Percentiles rank a stretch among this genome's conserved stretches.
These are phyloP conservation scores for Mus pahari DNA, from an alignment of 2,113 vertebrate genomes.

Conservation along the genomic window DNA sequence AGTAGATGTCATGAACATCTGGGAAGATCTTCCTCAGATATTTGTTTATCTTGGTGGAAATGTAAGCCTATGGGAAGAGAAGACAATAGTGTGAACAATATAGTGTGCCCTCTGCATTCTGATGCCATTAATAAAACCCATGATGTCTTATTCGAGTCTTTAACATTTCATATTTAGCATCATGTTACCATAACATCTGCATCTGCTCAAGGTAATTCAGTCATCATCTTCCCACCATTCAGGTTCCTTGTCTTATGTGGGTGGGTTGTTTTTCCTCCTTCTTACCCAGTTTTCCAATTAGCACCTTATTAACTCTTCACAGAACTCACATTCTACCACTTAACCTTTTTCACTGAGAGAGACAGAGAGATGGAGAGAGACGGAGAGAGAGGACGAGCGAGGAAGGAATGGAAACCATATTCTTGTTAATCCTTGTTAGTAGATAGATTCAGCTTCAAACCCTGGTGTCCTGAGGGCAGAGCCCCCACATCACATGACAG, in stretches of 20 bases:
- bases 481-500: fast-evolving
- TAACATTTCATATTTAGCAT: background rate
- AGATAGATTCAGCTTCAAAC: background rate
- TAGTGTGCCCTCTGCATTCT: background rate
- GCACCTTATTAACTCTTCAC: slow-evolving; percentile 56
- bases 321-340: slow-evolving; percentile 38
- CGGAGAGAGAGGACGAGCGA: no score
- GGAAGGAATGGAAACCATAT: background rate
- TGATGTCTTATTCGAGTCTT: background rate
- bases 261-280: slow-evolving; percentile 35
- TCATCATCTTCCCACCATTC: slow-evolving; percentile 2
- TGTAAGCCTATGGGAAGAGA: slow-evolving; percentile 13
- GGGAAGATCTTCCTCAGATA: background rate
- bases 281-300: slow-evolving; percentile 60
- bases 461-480: background rate
- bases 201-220: slow-evolving; percentile 48
- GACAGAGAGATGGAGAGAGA: background rate
- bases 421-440: slow-evolving; percentile 41
- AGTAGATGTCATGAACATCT: background rate
- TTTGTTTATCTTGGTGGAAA: slow-evolving; percentile 27
- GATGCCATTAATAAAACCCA: background rate
- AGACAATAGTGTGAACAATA: background rate
- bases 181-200: slow-evolving; percentile 1
- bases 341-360: slow-evolving; percentile 50
- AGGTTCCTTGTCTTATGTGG: background rate